Evolutionary conservation across 92 coral and sea anemone species (phyloP), one percentile per base, ranked within the genome.

Genomic region (Palythoa caribaeorum): DNA sequence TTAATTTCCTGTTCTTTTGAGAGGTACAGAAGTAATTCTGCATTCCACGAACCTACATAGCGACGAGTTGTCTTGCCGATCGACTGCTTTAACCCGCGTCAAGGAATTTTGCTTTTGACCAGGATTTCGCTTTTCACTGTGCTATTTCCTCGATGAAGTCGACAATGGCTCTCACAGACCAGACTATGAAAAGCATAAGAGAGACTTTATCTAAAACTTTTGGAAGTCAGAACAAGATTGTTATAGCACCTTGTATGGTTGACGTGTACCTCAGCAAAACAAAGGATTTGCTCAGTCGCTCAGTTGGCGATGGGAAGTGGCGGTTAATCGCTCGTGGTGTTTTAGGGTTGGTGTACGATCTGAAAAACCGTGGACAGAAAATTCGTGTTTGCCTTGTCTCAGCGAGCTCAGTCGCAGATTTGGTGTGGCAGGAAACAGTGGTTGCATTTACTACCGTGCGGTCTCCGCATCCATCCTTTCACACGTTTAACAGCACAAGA

Each of bases 391-490:
- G 98, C 44, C 76, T 96, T 15, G 90, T 91, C 2, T 92, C 98
- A 36, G 80, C 95, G 17, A 93, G 92, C 70, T 86, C 95, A 10
- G 3, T 68, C 60, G 96, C 91, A 5, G 92, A 87, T 1, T 78
- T 95, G 14, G 63, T 90, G 6, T 96, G 99, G 99, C 92, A 93
- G 86, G 99, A 96, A 76, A 96, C 96, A 1, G 94, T 96, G 9
- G 98, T 95, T 2, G 93, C 96, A n/a, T 92, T 92, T 69, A 93
- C 99, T 17, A 89, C 89, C 16, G 90, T 94, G n/a, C 94, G 94
- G 21, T 87, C 96, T 11, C 96, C 96, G 35, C 99, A 96, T 72
- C 96, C 96, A 17, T 94, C 93, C 2, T 96, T 94, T 73, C 99
- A 96, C 79, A 93, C 98, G 1, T 81, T 96, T 17, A 91, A 96